Conservation (phyloP, 2,888 invertebrate genomes). For the Drosophila cognata region DNA sequence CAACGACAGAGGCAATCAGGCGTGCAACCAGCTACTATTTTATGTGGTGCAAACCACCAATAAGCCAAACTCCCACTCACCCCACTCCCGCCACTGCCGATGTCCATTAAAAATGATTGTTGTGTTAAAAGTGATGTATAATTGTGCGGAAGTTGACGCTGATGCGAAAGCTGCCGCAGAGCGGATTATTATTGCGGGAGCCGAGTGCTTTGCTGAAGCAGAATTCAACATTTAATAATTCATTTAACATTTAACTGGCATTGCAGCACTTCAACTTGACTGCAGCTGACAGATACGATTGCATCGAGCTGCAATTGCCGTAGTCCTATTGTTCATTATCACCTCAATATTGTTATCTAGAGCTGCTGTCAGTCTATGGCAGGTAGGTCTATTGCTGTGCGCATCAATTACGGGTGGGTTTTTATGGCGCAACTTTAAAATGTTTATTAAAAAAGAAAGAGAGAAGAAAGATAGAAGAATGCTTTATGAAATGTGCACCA, state of each 20-base stretch:
- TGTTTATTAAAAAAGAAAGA: slow-evolving; percentile 57
- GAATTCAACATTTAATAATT: no score
- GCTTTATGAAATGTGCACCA: slow-evolving; percentile 53
- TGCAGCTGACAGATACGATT: slow-evolving; percentile 7
- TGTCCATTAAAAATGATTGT: slow-evolving; percentile 67
- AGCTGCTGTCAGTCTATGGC: background rate
- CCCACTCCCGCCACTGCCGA: slow-evolving; percentile 6
- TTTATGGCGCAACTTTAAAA: slow-evolving; percentile 67
- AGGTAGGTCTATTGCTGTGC: slow-evolving; percentile 13
- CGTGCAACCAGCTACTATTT: slow-evolving; percentile 48
- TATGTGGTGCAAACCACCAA: slow-evolving; percentile 5
- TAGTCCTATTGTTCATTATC: slow-evolving; percentile 7
- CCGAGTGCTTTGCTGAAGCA: background rate
- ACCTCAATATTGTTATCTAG: background rate
- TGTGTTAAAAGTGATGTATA: slow-evolving; percentile 67
- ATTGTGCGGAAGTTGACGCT: slow-evolving; percentile 63
- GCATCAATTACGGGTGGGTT: slow-evolving; percentile 49
- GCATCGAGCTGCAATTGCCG: slow-evolving; percentile 53
- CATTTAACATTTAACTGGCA: background rate
- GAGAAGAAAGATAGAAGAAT: slow-evolving; percentile 12
- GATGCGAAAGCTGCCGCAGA: background rate
- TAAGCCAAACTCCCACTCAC: background rate
- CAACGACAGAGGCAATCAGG: slow-evolving; percentile 45
- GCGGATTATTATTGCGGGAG: background rate
- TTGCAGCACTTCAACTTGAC: background rate